Conservation (phyloP, 2,888 invertebrate species). For the Nowickia ferox region DNA sequence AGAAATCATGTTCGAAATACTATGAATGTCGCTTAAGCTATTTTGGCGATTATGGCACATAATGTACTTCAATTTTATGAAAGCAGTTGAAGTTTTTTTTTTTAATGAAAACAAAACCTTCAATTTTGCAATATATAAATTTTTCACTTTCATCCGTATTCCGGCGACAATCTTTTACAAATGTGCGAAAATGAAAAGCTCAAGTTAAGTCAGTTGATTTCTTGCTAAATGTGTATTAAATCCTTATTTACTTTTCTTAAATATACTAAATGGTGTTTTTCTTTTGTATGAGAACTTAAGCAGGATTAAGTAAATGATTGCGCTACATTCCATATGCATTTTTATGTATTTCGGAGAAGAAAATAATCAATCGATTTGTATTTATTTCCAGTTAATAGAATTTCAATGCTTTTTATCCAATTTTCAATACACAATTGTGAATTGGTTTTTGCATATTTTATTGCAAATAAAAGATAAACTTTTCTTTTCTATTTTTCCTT, state of each 20-base stretch:
- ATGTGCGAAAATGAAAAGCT: no score
- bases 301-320: constrained; percentile 29
- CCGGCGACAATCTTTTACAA: no score
- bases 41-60: no score
- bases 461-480: background rate
- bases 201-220: no score
- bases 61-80: no score
- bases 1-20: no score
- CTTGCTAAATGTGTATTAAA: background rate
- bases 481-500: background rate
- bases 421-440: background rate
- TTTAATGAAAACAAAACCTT: no score
- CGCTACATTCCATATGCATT: constrained; percentile 3
- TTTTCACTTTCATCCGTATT: no score
- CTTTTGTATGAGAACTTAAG: background rate
- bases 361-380: constrained; percentile 25
- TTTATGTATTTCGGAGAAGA: constrained; percentile 4
- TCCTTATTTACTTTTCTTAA: background rate
- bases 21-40: no score
- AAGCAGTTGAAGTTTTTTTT: no score
- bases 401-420: constrained; percentile 19
- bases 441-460: background rate
- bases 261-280: no score
- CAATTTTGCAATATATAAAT: no score
- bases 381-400: constrained; percentile 24